phyloP scores from a whole-genome alignment of 1,140 invertebrate genomes.

The Bacillus rossius region DNA sequence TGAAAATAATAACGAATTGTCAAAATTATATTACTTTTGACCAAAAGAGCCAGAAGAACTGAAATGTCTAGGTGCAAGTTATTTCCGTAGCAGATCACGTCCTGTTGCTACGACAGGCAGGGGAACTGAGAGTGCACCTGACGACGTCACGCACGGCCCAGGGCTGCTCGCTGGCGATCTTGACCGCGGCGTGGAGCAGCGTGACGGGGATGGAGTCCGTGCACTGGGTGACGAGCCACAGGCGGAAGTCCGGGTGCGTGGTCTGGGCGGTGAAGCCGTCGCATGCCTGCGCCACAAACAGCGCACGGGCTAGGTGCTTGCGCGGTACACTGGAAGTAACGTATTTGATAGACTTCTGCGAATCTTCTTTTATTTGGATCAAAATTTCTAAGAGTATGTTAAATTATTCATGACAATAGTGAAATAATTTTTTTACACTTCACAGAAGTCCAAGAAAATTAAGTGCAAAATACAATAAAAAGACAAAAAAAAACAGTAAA shows the following conservation, averaged over 20 bases:
- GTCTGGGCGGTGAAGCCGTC: conserved; percentile 69
- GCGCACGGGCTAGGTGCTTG: neutral
- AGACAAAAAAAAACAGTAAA: too few relatives aligned
- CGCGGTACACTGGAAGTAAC: neutral
- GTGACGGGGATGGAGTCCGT: conserved; percentile 87
- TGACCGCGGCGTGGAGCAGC: conserved; percentile 89
- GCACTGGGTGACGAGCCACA: conserved; percentile 94
- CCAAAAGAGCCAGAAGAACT: too few relatives aligned
- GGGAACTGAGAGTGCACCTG: too few relatives aligned
- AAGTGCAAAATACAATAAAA: too few relatives aligned
- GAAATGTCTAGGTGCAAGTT: too few relatives aligned
- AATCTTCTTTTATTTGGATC: neutral
- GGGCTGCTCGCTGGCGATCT: conserved; percentile 95
- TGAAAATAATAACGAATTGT: too few relatives aligned
- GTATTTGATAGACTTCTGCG: neutral
- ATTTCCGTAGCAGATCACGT: too few relatives aligned
- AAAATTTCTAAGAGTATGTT: neutral
- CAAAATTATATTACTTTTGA: too few relatives aligned
- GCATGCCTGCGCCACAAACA: conserved; percentile 50
- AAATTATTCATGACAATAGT: neutral
- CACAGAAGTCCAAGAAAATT: neutral
- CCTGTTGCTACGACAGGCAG: too few relatives aligned
- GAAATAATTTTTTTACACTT: neutral
- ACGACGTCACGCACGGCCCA: conserved; percentile 67
- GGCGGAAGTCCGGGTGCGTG: conserved; percentile 81